Percentiles rank a stretch among this genome's conserved stretches.
phyloP scores from a whole-genome alignment of 2,888 invertebrate species.

The Platerodrilus igneus region DNA sequence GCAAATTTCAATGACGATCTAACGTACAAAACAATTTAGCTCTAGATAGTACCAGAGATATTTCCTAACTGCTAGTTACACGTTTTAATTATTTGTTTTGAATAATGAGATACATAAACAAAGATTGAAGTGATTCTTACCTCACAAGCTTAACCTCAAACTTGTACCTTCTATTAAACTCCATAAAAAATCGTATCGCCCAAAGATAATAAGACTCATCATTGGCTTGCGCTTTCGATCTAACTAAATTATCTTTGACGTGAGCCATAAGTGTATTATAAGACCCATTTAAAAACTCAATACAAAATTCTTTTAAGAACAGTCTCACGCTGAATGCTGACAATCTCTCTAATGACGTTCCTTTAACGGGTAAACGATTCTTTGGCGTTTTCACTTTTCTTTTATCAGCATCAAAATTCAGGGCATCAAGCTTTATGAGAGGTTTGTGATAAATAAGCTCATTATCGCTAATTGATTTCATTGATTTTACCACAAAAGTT shows the following conservation, averaged over 20 bases:
- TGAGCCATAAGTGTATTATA: conserved; percentile 91
- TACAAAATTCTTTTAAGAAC: conserved; percentile 90
- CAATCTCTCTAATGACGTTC: conserved; percentile 61
- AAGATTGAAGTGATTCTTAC: conserved; percentile 52
- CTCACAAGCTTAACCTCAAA: conserved; percentile 85
- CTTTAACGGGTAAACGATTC: conserved; percentile 68
- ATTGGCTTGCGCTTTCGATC: conserved; percentile 67
- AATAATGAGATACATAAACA: no score
- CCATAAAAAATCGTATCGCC: conserved; percentile 95
- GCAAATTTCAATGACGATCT: no score
- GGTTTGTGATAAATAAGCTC: conserved; percentile 87
- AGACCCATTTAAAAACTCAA: conserved; percentile 84
- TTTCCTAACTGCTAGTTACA: no score
- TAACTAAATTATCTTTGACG: conserved; percentile 71
- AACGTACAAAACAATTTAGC: no score
- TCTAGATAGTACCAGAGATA: no score
- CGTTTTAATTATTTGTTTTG: no score
- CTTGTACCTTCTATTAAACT: conserved; percentile 86
- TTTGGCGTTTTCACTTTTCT: conserved; percentile 67
- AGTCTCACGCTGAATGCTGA: conserved; percentile 87
- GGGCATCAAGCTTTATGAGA: conserved; percentile 66
- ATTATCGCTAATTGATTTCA: conserved; percentile 86
- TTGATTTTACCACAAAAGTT: conserved; percentile 85
- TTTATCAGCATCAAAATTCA: conserved; percentile 76
- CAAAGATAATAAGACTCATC: conserved; percentile 94